These are phyloP conservation scores for Pyxicephalus adspersus DNA, from an alignment of 2,113 vertebrate genomes.

Conservation along the genomic window DNA sequence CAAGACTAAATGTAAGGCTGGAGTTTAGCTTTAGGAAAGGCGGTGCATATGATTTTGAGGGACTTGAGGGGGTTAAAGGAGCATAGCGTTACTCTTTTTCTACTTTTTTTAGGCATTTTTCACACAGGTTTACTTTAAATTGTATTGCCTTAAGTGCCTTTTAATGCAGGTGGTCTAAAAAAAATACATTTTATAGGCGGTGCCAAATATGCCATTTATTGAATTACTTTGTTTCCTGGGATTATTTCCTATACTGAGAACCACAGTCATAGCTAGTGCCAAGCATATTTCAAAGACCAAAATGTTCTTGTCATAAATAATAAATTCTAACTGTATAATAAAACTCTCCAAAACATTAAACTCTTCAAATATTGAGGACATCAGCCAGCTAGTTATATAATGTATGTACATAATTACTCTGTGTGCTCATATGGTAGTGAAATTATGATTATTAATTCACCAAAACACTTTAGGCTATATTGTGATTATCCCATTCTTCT, in stretches of 20 bases:
- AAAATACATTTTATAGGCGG: not conserved
- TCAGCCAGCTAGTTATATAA: not conserved
- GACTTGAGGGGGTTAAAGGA: no score
- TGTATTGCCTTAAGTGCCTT: no score
- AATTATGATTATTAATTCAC: conserved; percentile 4
- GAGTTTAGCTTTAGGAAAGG: no score
- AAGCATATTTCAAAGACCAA: not conserved
- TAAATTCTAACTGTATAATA: not conserved
- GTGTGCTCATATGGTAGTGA: not conserved
- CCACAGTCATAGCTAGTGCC: not conserved
- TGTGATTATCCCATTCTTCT: not conserved
- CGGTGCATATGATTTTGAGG: no score
- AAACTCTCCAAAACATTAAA: conserved; percentile 5
- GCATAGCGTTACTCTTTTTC: no score
- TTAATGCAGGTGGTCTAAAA: no score
- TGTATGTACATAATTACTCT: conserved; percentile 4
- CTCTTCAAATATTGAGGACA: not conserved
- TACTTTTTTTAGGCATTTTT: no score
- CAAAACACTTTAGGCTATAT: conserved; percentile 1
- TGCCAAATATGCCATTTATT: conserved; percentile 1
- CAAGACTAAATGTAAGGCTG: no score
- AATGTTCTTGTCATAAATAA: conserved; percentile 15
- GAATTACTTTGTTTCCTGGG: conserved; percentile 7
- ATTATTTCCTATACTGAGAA: not conserved
- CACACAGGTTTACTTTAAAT: no score